A percentile compares a stretch with the other conserved stretches of the same genome.
phyloP scores from a whole-genome alignment of 1,140 invertebrate species.

The Cydia splendana region DNA sequence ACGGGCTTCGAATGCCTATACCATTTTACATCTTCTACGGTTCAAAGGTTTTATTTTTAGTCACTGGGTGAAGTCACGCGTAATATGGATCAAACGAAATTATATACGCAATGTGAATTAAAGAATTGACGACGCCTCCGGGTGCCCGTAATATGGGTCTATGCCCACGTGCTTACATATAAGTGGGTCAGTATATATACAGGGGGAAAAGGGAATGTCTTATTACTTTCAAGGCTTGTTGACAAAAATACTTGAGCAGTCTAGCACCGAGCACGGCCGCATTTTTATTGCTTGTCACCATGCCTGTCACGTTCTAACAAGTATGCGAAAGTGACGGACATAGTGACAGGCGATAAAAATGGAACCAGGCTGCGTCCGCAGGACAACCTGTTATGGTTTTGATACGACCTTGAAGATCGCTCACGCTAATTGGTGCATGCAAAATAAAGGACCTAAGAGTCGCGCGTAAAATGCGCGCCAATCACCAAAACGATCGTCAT shows the following conservation, averaged over 20 bases:
- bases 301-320: too few relatives aligned
- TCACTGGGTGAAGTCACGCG: slow-evolving; percentile 4
- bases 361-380: too few relatives aligned
- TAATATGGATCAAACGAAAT: slow-evolving; percentile 28
- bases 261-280: too few relatives aligned
- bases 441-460: too few relatives aligned
- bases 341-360: too few relatives aligned
- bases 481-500: too few relatives aligned
- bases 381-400: too few relatives aligned
- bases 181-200: not conserved
- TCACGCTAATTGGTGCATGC: too few relatives aligned
- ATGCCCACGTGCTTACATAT: not conserved
- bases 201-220: not conserved
- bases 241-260: not conserved
- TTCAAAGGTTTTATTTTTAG: slow-evolving; percentile 19
- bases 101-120: slow-evolving; percentile 32
- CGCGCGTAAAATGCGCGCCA: too few relatives aligned
- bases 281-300: too few relatives aligned
- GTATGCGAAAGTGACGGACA: too few relatives aligned
- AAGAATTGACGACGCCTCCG: slow-evolving; percentile 30
- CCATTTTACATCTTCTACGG: not conserved
- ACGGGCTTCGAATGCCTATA: not conserved
- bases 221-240: not conserved
- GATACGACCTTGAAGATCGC: too few relatives aligned
- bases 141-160: slow-evolving; percentile 4